phyloP scores from a whole-genome alignment of 2,113 vertebrate genomes.

The Xiphophorus maculatus region DNA sequence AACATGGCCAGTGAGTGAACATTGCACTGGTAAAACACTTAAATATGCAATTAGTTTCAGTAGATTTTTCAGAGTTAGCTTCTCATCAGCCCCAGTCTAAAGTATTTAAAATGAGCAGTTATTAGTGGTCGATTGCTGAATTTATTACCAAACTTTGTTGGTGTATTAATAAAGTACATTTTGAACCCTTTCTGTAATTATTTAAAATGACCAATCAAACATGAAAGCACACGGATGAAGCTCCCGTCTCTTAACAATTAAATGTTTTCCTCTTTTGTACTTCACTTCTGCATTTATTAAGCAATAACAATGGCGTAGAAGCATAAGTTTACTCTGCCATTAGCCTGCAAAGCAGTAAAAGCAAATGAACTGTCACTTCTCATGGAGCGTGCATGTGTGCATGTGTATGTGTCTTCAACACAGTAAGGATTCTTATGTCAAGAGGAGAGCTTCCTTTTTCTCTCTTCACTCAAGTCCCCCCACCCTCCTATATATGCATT shows the following conservation, averaged over 20 bases:
- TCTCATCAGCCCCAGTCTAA: constrained; percentile 35
- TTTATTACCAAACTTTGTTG: constrained; percentile 32
- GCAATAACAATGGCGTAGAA: constrained; percentile 60
- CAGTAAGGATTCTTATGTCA: constrained; percentile 52
- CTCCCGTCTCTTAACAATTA: constrained; percentile 48
- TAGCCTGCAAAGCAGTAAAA: constrained; percentile 69
- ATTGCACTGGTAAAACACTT: constrained; percentile 39
- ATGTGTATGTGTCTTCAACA: constrained; percentile 42
- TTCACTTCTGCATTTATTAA: constrained; percentile 71
- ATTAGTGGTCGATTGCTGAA: constrained; percentile 33
- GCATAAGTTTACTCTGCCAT: constrained; percentile 67
- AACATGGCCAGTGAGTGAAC: constrained; percentile 13
- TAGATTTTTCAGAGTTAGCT: constrained; percentile 30
- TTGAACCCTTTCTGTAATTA: constrained; percentile 34
- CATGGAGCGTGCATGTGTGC: constrained; percentile 41
- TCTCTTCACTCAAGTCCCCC: constrained; percentile 32
- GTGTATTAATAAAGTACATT: constrained; percentile 45
- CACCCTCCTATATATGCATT: constrained; percentile 60
- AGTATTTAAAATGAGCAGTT: constrained; percentile 40
- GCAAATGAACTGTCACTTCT: constrained; percentile 66
- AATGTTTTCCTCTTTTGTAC: constrained; percentile 49
- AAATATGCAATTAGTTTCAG: constrained; percentile 37
- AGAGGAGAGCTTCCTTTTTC: constrained; percentile 42
- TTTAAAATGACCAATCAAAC: constrained; percentile 43
- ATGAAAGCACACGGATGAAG: constrained; percentile 4